A percentile compares a stretch with the other conserved stretches of the same genome.
phyloP scores from a whole-genome alignment of 2,113 vertebrate genomes.

The Conger conger region DNA sequence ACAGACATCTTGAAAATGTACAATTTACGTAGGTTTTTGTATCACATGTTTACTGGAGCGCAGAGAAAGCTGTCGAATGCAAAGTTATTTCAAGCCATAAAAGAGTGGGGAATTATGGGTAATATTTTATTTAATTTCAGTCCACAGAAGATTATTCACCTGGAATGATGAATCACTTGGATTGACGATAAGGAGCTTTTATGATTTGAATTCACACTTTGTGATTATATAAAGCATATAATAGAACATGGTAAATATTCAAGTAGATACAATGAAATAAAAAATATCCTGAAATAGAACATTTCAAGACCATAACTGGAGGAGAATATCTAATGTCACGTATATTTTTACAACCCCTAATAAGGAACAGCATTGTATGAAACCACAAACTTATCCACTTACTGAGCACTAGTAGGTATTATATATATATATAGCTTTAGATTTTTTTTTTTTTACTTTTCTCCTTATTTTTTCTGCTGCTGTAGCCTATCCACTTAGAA shows the following conservation, averaged over 20 bases:
- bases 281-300: too few relatives aligned
- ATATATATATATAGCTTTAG: too few relatives aligned
- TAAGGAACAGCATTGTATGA: neutral
- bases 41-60: too few relatives aligned
- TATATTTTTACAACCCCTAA: neutral
- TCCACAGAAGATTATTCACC: neutral
- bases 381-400: neutral
- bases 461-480: too few relatives aligned
- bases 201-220: neutral
- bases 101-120: neutral
- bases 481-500: too few relatives aligned
- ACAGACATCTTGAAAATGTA: too few relatives aligned
- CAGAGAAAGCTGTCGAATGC: neutral
- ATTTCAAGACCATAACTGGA: too few relatives aligned
- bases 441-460: too few relatives aligned
- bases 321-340: neutral
- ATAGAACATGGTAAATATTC: too few relatives aligned
- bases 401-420: too few relatives aligned
- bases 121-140: neutral
- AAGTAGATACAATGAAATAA: too few relatives aligned
- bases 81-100: neutral
- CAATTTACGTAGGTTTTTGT: too few relatives aligned
- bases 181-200: neutral
- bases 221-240: neutral
- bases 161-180: neutral